phyloP scores from a whole-genome alignment of 2,797 vertebrate genomes.

The Aldrovandia affinis region DNA sequence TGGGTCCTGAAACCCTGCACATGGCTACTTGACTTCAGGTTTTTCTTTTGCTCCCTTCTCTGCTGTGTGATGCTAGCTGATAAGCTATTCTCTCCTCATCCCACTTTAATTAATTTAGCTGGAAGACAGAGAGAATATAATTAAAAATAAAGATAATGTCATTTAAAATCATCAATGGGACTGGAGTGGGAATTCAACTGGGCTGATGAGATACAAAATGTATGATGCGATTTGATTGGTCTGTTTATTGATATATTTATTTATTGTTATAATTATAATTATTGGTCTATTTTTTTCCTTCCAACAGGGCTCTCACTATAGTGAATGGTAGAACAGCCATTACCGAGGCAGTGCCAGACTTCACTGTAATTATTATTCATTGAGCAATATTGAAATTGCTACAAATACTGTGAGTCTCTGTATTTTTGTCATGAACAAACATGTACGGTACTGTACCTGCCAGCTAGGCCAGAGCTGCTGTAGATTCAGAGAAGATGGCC shows the following conservation, averaged over 20 bases:
- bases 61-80: slow-evolving; percentile 11
- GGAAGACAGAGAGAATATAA: not conserved
- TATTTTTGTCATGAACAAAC: slow-evolving; percentile 30
- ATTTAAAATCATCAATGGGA: not conserved
- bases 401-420: slow-evolving; percentile 53
- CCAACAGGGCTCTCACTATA: not conserved
- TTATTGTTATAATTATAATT: not conserved
- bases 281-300: not conserved
- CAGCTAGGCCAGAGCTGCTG: not conserved
- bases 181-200: not conserved
- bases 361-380: slow-evolving; percentile 71
- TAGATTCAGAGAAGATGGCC: not conserved
- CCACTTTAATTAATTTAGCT: not conserved
- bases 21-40: not conserved
- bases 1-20: not conserved
- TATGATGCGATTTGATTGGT: not conserved
- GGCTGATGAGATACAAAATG: not conserved
- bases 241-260: not conserved
- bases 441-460: slow-evolving; percentile 22
- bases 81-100: not conserved
- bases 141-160: not conserved
- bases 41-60: not conserved
- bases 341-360: slow-evolving; percentile 61
- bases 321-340: not conserved
- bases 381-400: slow-evolving; percentile 71